Evolutionary conservation across 1,140 invertebrate species (phyloP), one percentile per base, ranked within the genome.

Genomic region (Mylabris phalerata): DNA sequence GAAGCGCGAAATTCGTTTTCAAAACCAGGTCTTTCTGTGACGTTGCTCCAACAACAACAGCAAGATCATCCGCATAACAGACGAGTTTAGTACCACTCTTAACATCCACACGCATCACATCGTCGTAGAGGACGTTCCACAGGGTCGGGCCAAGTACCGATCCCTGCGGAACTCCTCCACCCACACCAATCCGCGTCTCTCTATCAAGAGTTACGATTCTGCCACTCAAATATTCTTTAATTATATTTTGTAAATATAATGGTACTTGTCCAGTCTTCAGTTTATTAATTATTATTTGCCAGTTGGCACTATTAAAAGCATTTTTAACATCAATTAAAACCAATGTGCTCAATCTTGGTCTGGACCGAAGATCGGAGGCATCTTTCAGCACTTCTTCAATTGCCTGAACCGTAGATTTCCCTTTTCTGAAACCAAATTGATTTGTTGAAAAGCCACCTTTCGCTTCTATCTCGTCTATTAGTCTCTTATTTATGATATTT

Each of bases 61-160:
- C 66, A 3, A 67, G 45, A 45, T 74, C 69, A 40, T 74, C 70
- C 0, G 69, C 66, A 47, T 65, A 74, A 7, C 61, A 62, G 1
- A 69, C 32, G 3, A 32, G 5, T 32, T 26, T 50, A 9, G 26
- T 26, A 49, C 2, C 67, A 50, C 1, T 26, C 41, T 0, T 47
- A n/a, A 2, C 51, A 44, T 1, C 58, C 48, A 7, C 63, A 60
- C 39, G n/a, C n/a, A 74, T 58, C 0, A 73, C 13, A 2, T 43
- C 60, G 45, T n/a, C n/a, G n/a, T n/a, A n/a, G n/a, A n/a, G n/a
- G n/a, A n/a, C n/a, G n/a, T n/a, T n/a, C n/a, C n/a, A n/a, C n/a
- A n/a, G n/a, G n/a, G n/a, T n/a, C n/a, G n/a, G n/a, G n/a, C n/a
- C n/a, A n/a, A n/a, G n/a, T 74, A 71, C 61, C 7, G 65, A 69